Evolutionary conservation across 2,113 vertebrate species (phyloP).

Genomic region (Neodon shergylaensis): DNA sequence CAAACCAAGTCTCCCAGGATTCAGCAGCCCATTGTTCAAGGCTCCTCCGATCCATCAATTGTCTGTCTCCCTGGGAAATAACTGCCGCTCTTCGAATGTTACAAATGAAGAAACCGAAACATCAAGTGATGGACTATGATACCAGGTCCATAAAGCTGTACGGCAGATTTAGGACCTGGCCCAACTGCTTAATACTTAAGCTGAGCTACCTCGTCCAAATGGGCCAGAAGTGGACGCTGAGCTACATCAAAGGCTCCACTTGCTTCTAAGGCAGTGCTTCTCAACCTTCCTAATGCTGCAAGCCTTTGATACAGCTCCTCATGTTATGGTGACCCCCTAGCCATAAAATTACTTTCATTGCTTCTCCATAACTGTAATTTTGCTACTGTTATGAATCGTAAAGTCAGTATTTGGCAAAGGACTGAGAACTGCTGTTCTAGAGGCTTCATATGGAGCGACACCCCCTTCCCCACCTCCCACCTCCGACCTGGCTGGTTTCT

Average conservation of each 20-base stretch:
- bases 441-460: not conserved
- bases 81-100: too few relatives aligned
- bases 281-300: not conserved
- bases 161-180: too few relatives aligned
- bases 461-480: too few relatives aligned
- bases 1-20: accelerated
- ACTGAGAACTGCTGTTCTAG: not conserved
- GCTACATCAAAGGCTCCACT: not conserved
- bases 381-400: not conserved
- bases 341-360: not conserved
- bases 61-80: not conserved
- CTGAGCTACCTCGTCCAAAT: not conserved
- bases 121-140: accelerated
- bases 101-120: not conserved
- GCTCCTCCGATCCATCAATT: not conserved
- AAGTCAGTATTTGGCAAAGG: too few relatives aligned
- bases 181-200: accelerated
- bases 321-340: not conserved
- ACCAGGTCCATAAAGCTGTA: not conserved
- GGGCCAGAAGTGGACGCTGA: not conserved
- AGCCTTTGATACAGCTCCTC: not conserved
- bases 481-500: not conserved
- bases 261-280: not conserved
- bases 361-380: not conserved
- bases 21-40: not conserved